phyloP scores from a whole-genome alignment of 2,888 invertebrate genomes.

The Pristionchus exspectatus region DNA sequence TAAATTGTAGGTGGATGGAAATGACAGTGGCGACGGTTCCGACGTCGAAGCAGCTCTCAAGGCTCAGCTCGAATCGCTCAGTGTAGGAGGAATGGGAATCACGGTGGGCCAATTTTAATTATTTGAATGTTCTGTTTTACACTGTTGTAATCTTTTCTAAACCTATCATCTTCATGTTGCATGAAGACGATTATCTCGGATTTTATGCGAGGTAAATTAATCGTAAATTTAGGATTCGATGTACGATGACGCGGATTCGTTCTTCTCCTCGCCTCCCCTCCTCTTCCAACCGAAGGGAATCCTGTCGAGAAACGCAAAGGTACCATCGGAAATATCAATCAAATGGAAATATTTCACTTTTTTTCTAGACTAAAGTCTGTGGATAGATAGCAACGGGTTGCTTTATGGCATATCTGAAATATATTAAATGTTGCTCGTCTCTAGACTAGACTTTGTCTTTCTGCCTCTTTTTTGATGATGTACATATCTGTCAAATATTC shows the following conservation, averaged over 20 bases:
- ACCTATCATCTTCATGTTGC: not conserved
- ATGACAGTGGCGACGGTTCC: not conserved
- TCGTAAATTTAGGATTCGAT: slow-evolving; percentile 58
- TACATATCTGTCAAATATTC: too few species aligned
- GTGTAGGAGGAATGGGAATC: slow-evolving; percentile 57
- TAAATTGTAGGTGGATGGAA: slow-evolving; percentile 4
- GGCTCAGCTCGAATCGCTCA: slow-evolving; percentile 64
- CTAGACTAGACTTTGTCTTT: too few species aligned
- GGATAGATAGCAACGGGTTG: too few species aligned
- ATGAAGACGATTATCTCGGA: not conserved
- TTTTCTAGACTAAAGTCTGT: not conserved
- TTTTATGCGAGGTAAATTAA: not conserved
- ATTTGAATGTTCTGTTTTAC: not conserved
- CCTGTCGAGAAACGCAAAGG: slow-evolving; percentile 23
- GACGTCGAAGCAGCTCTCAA: slow-evolving; percentile 65
- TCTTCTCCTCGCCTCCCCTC: slow-evolving; percentile 58
- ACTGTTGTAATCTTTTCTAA: not conserved
- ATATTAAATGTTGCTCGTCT: too few species aligned
- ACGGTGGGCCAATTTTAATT: not conserved
- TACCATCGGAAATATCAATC: not conserved
- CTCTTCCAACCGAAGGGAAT: slow-evolving; percentile 64
- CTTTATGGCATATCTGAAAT: too few species aligned
- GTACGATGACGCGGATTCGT: slow-evolving; percentile 61
- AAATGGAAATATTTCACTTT: not conserved
- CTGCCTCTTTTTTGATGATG: too few species aligned